Conservation (phyloP, 2,888 invertebrate species). For the Ennomos quercinarius region DNA sequence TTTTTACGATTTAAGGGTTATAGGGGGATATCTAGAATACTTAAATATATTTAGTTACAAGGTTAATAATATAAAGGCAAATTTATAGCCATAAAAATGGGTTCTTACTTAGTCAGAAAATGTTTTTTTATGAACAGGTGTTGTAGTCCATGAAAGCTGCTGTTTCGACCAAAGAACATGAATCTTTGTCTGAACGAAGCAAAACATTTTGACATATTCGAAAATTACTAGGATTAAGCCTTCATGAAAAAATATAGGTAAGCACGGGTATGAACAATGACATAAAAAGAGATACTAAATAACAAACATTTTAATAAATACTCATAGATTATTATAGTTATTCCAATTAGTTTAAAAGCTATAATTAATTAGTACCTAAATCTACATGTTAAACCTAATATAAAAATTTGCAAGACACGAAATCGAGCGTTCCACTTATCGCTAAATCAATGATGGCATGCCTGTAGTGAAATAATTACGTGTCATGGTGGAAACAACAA, state of each 20-base stretch:
- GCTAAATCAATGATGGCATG: background rate
- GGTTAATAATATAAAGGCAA: no score
- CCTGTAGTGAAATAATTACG: no score
- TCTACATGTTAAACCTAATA: no score
- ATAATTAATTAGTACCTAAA: conserved; percentile 6
- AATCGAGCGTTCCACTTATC: conserved; percentile 11
- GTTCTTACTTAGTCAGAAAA: conserved; percentile 69
- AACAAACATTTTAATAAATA: background rate
- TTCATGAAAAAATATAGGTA: background rate
- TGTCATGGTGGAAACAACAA: no score
- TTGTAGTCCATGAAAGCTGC: conserved; percentile 82
- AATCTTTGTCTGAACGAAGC: conserved; percentile 42
- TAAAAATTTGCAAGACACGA: conserved; percentile 1
- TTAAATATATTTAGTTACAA: no score
- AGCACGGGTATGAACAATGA: background rate
- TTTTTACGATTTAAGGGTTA: no score
- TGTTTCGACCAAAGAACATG: conserved; percentile 62
- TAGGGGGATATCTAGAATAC: no score
- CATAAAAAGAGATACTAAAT: background rate
- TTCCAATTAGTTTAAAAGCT: conserved; percentile 32
- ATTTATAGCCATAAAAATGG: no score
- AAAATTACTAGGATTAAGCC: background rate
- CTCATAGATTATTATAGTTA: background rate
- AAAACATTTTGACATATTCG: conserved; percentile 4
- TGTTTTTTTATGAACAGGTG: conserved; percentile 81